Base-by-base conservation (phyloP, 1,140 invertebrate genomes). In the Brachionus angularis region DNA sequence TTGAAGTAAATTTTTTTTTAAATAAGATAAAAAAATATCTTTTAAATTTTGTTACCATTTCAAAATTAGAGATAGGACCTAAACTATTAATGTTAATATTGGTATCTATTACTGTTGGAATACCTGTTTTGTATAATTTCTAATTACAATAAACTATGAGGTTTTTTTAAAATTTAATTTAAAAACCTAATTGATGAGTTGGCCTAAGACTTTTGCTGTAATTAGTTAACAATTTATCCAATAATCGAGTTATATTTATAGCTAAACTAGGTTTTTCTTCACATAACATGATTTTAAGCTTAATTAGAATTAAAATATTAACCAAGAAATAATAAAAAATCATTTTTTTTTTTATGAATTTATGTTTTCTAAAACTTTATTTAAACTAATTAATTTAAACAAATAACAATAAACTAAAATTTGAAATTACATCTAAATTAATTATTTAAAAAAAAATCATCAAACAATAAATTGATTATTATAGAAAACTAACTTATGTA, bases 21-120 rank as follows among this genome's bases (percentile, higher is more conserved):
- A 36, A 34, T 29, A 27, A 29, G n/a, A 8, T 52, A 16, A 21
- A 36, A 16, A 52, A 23, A 18, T n/a, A 47, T 12, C 4, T 16
- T 50, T 46, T 7, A 34, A 50, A 25, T 31, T 7, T n/a, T n/a
- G n/a, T 49, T 25, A 73, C 89, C 92, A 95, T 95, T 76, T 93
- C 90, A n/a, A 92, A 83, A 80, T 96, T 92, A 0, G 91, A 94
- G 23, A 96, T 88, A 0, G 92, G 92, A 3, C 92, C 91, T 91
- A 96, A 95, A 76, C 91, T 93, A 74, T 91, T 84, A 69, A 96
- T 93, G 33, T 91, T 81, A 74, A 96, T 92, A 79, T 94, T 93
- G 1, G 91, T 92, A 76, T 90, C 86, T 4, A 96, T 89, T n/a
- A 91, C 84, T 0, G 91, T 90, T 0, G 92, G 58, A 23, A 10